Base-by-base conservation (phyloP, 1,140 invertebrate genomes). In the Danaus plexippus region DNA sequence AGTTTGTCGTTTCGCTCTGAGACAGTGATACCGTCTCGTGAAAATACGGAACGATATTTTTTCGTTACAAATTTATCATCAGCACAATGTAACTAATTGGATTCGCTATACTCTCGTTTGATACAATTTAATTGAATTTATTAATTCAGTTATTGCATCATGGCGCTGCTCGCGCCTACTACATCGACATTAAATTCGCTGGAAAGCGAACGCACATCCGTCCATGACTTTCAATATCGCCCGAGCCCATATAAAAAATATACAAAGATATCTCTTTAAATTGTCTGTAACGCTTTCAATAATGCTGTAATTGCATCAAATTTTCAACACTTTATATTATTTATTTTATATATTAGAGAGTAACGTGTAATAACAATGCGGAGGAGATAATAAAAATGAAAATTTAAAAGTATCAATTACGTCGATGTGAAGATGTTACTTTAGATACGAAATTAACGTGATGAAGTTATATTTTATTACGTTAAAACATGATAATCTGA, bases 281-380 rank as follows among this genome's bases (percentile, higher is more conserved):
- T 60, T 41, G 52, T 46, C 58, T 49, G 52, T 50, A 59, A 60
- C 58, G 52, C 58, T 57, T 57, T 57, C 55, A 57, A 57, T 57
- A 57, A 57, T 57, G 47, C 55, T 51, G 52, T 54, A 54, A 60
- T 60, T 60, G 52, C 48, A 48, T 54, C 46, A 51, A 51, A 45
- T 48, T 47, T 47, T 52, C 50, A 52, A 47, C 41, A 42, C 52
- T 48, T 46, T 44, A 56, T 49, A 50, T 56, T 49, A 43, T 32
- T 49, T 56, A 32, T 32, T 32, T 32, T 32, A 32, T 32, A 32
- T 32, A 32, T 32, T 32, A 32, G 22, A 32, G 22, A 32, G 22
- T 32, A 32, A 15, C 1, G 15, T 15, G 15, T 15, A 1, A 32
- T 32, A 32, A 32, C 22, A 32, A 32, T 32, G 1, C 5, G 1